Base-by-base conservation (phyloP, 2,113 vertebrate genomes). In the Corythornis cristatus region DNA sequence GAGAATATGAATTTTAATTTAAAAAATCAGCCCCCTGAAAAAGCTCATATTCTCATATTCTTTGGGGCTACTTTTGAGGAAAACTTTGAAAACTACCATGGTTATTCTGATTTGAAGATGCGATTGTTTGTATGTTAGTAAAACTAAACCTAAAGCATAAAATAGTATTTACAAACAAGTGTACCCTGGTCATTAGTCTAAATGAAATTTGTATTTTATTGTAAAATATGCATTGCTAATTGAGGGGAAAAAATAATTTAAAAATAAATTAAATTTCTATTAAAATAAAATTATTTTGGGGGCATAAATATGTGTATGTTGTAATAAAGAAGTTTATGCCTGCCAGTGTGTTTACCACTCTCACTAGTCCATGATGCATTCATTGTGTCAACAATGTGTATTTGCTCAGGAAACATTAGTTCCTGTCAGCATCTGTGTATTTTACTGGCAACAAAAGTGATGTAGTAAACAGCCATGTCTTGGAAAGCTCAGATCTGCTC, bases 391-490 rank as follows among this genome's bases (percentile, higher is more conserved):
- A 94, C 79, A 89, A 60, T 10, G 9, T 64, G 45, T 70, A 85
- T 93, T 95, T 95, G 75, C 51, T 92, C 74, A 87, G 87, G 95
- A 92, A 90, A 70, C 45, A 43, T 53, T 79, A 79, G 62, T 57
- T 93, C 66, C 84, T 90, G 46, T 94, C 86, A 91, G 75, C 33
- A 68, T 83, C 64, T 92, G 37, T 1, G 9, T 60, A 73, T 77
- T 93, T 91, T 37, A 48, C 62, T 89, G 81, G 84, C 78, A 87
- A 56, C 46, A 48, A 45, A 83, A 93, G 60, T 48, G 56, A 54
- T 50, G 73, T 3, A 62, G 83, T 65, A 62, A 93, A 77, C 84
- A 94, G 60, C 40, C 37, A 19, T 20, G 66, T 25, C 74, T 90
- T 87, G 66, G 80, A 87, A 87, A 92, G 58, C 81, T 66, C 7